Percentiles rank a stretch among this genome's conserved stretches.
These are phyloP conservation scores for Porites cylindrica DNA, from an alignment of 92 coral and sea anemone species.

Conservation along the genomic window DNA sequence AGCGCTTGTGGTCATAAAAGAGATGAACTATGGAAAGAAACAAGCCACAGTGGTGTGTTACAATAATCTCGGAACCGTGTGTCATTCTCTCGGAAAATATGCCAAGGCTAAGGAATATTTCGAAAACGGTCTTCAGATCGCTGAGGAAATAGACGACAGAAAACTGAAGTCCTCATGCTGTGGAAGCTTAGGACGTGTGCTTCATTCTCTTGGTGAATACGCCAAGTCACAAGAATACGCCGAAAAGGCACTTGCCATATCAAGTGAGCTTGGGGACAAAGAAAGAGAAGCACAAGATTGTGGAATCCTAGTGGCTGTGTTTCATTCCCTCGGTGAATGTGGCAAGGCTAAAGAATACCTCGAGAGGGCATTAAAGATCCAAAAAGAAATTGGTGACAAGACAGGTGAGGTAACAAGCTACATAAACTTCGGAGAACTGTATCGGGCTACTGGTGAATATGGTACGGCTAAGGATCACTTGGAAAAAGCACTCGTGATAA, in stretches of 20 bases:
- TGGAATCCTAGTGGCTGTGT: neutral
- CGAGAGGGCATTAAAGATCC: neutral
- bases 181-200: too few species aligned
- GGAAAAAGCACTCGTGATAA: neutral
- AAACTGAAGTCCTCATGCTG: too few species aligned
- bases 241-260: neutral
- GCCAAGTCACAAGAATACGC: too few species aligned
- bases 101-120: neutral
- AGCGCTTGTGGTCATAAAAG: neutral
- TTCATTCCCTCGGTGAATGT: neutral
- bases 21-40: neutral
- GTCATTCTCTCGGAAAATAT: neutral
- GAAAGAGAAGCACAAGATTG: neutral
- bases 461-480: neutral
- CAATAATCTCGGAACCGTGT: neutral
- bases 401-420: neutral
- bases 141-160: too few species aligned
- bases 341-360: neutral
- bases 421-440: neutral
- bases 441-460: neutral
- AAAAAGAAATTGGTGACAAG: slow-evolving; percentile 5
- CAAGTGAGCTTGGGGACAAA: neutral
- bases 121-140: neutral
- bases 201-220: too few species aligned
- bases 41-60: neutral